Evolutionary conservation across 2,888 invertebrate species (phyloP).

Genomic region (Oligia strigilis): DNA sequence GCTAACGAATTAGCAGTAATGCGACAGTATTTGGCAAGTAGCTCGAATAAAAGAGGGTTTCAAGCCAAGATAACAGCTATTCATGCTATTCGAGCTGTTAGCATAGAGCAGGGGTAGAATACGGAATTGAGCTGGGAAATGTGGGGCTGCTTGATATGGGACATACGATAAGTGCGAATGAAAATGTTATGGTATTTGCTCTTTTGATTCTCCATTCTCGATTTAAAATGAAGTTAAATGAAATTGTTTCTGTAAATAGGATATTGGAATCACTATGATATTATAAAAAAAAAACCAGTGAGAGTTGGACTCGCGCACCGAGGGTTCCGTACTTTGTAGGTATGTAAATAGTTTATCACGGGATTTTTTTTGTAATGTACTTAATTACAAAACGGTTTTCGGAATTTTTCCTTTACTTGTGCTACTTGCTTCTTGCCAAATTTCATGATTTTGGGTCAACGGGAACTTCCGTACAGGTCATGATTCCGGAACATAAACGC

Average conservation of each 20-base stretch:
- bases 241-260: neutral
- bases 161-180: neutral
- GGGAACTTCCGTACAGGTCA: no score
- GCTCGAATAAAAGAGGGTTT: slow-evolving; percentile 43
- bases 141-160: slow-evolving; percentile 12
- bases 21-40: slow-evolving; percentile 55
- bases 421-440: no score
- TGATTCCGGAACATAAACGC: no score
- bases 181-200: neutral
- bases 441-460: no score
- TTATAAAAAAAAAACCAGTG: no score
- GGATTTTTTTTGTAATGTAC: no score
- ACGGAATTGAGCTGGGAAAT: slow-evolving; percentile 30
- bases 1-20: slow-evolving; percentile 57
- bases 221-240: neutral
- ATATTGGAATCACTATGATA: no score
- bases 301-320: no score
- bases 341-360: no score
- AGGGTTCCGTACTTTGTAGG: no score
- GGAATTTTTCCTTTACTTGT: no score
- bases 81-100: slow-evolving; percentile 36
- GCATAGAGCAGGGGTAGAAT: slow-evolving; percentile 29
- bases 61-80: slow-evolving; percentile 55
- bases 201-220: neutral
- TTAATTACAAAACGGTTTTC: no score